These are phyloP conservation scores for Chouioia cunea DNA, from an alignment of 2,888 invertebrate genomes.

Conservation along the genomic window DNA sequence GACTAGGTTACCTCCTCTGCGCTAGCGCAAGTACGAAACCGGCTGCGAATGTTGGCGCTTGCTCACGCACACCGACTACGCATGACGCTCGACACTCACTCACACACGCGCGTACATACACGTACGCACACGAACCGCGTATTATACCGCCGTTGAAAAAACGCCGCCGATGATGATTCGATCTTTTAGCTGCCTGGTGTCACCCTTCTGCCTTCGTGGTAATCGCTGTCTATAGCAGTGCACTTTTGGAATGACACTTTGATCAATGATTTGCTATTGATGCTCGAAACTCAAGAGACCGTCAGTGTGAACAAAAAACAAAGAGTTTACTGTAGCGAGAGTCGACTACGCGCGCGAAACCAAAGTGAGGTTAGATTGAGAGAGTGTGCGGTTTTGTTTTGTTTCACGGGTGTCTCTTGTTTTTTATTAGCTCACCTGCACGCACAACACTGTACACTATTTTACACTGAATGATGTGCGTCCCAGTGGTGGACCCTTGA, in stretches of 20 bases:
- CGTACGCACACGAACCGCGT: neutral
- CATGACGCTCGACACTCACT: slow-evolving; percentile 4
- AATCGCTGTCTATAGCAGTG: too few relatives aligned
- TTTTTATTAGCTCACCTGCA: too few relatives aligned
- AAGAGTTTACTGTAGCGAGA: too few relatives aligned
- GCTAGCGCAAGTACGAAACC: slow-evolving; percentile 40
- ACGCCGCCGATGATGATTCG: slow-evolving; percentile 14
- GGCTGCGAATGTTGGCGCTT: slow-evolving; percentile 45
- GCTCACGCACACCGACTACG: slow-evolving; percentile 23
- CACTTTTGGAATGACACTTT: too few relatives aligned
- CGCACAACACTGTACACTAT: too few relatives aligned
- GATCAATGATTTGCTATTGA: too few relatives aligned
- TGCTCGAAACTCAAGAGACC: too few relatives aligned
- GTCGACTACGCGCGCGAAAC: slow-evolving; percentile 19
- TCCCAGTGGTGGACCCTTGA: too few relatives aligned
- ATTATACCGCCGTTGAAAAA: slow-evolving; percentile 14
- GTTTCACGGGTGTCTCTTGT: slow-evolving; percentile 19
- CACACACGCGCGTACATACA: too few relatives aligned
- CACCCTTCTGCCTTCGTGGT: neutral
- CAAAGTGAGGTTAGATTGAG: slow-evolving; percentile 43
- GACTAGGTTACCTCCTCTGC: slow-evolving; percentile 43
- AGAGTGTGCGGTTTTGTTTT: slow-evolving; percentile 27
- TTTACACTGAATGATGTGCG: too few relatives aligned
- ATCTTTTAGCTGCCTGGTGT: slow-evolving; percentile 8
- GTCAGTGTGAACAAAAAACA: too few relatives aligned